These are phyloP conservation scores for Caenorhabditis angaria DNA, from an alignment of 2,888 invertebrate species.

Conservation along the genomic window DNA sequence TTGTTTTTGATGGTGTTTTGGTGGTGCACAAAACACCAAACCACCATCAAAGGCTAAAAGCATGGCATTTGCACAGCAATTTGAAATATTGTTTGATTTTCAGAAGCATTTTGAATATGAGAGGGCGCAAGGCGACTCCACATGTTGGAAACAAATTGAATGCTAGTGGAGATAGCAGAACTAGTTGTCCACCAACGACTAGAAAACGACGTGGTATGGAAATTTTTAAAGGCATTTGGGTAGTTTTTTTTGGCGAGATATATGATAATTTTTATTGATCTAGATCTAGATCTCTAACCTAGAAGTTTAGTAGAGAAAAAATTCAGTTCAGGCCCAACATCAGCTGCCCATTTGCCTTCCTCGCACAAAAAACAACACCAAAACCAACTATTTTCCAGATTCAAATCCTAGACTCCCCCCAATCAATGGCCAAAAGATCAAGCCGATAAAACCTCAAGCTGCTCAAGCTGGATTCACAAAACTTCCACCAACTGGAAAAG, in stretches of 20 bases:
- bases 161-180: conserved; percentile 34
- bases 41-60: not conserved
- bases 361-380: not conserved
- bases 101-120: conserved; percentile 50
- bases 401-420: conserved; percentile 54
- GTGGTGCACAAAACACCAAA: not conserved
- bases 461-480: conserved; percentile 28
- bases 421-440: conserved; percentile 25
- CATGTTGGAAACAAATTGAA: conserved; percentile 24
- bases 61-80: not conserved
- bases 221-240: not conserved
- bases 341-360: too few relatives aligned
- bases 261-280: too few relatives aligned
- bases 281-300: too few relatives aligned
- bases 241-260: too few relatives aligned
- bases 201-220: conserved; percentile 44
- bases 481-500: conserved; percentile 37
- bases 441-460: conserved; percentile 16
- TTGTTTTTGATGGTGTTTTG: not conserved
- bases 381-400: conserved; percentile 32
- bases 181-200: conserved; percentile 52
- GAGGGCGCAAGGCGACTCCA: conserved; percentile 43
- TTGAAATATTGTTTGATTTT: conserved; percentile 15
- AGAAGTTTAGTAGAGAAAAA: too few relatives aligned
- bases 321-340: too few relatives aligned